Evolutionary conservation across 2,888 invertebrate species (phyloP).

Genomic region (Campaea margaritaria): DNA sequence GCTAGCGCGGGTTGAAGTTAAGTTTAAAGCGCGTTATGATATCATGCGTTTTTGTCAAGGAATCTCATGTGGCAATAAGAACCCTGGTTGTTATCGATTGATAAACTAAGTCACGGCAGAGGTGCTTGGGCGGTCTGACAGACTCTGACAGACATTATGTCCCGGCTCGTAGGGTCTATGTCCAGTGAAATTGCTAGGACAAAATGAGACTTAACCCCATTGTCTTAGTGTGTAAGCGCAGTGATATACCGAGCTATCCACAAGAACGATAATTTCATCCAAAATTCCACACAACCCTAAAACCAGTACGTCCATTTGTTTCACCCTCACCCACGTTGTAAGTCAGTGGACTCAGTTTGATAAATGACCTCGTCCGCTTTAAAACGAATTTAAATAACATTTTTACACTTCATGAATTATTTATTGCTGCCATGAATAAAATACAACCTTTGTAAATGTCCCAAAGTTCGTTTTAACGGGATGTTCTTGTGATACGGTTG

Average conservation of each 20-base stretch:
- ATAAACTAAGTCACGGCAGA: too few relatives aligned
- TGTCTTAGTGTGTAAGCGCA: too few relatives aligned
- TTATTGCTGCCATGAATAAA: conserved; percentile 53
- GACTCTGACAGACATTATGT: too few relatives aligned
- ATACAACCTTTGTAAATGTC: conserved; percentile 46
- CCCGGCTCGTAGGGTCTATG: too few relatives aligned
- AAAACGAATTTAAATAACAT: conserved; percentile 61
- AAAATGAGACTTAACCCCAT: neutral
- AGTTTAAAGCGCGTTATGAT: too few relatives aligned
- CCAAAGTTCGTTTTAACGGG: conserved; percentile 37
- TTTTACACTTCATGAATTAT: conserved; percentile 64
- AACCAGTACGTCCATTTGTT: neutral
- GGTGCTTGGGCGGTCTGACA: too few relatives aligned
- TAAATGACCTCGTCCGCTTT: conserved; percentile 54
- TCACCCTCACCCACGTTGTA: conserved; percentile 6
- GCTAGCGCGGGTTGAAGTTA: too few relatives aligned
- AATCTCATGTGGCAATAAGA: too few relatives aligned
- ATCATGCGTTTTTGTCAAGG: too few relatives aligned
- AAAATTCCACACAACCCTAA: neutral
- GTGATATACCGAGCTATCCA: too few relatives aligned
- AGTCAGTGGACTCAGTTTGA: conserved; percentile 46
- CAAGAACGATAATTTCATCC: neutral
- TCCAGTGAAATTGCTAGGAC: too few relatives aligned
- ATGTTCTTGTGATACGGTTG: conserved; percentile 26
- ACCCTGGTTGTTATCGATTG: too few relatives aligned